phyloP scores from a whole-genome alignment of 2,797 vertebrate genomes.

The Eupleurogrammus muticus region DNA sequence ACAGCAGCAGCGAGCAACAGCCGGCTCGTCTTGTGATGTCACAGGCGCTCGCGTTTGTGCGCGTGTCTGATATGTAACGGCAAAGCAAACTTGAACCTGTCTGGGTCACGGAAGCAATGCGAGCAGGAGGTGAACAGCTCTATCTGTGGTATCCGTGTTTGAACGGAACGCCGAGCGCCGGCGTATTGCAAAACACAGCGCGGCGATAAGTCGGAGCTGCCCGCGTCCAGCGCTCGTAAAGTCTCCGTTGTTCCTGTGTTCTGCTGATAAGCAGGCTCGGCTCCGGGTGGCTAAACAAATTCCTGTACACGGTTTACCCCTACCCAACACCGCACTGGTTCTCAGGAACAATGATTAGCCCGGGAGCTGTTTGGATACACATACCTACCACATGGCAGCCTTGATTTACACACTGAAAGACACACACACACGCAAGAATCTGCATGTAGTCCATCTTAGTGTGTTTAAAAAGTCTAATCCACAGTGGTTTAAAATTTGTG shows the following conservation, averaged over 20 bases:
- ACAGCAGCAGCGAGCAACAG: slow-evolving; percentile 63
- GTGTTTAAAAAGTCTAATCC: not conserved
- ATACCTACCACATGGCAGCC: slow-evolving; percentile 23
- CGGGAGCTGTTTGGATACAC: slow-evolving; percentile 48
- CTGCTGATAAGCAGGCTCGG: slow-evolving; percentile 74
- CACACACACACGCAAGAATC: slow-evolving; percentile 1
- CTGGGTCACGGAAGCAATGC: slow-evolving; percentile 74
- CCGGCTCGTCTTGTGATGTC: slow-evolving; percentile 75
- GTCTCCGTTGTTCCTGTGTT: slow-evolving; percentile 74
- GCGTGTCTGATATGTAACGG: slow-evolving; percentile 70
- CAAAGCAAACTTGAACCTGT: slow-evolving; percentile 78
- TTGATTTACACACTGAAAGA: slow-evolving; percentile 8
- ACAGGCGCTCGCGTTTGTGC: slow-evolving; percentile 57
- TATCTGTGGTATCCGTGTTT: slow-evolving; percentile 77
- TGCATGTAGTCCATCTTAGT: not conserved
- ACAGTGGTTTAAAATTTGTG: not conserved
- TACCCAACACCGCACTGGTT: slow-evolving; percentile 43
- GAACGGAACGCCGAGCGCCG: slow-evolving; percentile 74
- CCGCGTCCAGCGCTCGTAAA: slow-evolving; percentile 63
- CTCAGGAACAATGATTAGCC: slow-evolving; percentile 72
- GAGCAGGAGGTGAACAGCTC: slow-evolving; percentile 62
- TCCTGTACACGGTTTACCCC: slow-evolving; percentile 65
- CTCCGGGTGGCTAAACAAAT: slow-evolving; percentile 69
- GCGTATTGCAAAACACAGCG: slow-evolving; percentile 72
- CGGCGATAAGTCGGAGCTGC: slow-evolving; percentile 75